Evolutionary conservation across 2,888 invertebrate genomes (phyloP), one percentile per base, ranked within the genome.

Genomic region (Disparrhopalites patrizii): DNA sequence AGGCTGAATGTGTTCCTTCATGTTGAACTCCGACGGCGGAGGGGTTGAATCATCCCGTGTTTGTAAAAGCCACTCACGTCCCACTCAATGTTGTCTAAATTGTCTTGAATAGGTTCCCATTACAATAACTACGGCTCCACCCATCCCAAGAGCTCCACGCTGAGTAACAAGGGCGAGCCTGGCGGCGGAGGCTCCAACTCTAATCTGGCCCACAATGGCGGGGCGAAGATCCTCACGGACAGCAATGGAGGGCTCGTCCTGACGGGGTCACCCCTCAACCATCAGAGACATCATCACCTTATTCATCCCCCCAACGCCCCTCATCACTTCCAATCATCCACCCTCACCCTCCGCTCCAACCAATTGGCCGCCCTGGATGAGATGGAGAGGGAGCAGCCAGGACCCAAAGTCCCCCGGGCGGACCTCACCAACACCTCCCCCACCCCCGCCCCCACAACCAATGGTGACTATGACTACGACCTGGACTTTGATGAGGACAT

Each of bases 51-150:
- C n/a, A n/a, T n/a, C n/a, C n/a, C n/a, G n/a, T n/a, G n/a, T n/a
- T n/a, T n/a, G n/a, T n/a, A n/a, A 43, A 58, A 58, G 18, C 58
- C 47, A 40, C 43, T 62, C 52, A 62, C 62, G 62, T 62, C 3
- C 36, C 28, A 28, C 40, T 54, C 43, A 62, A 62, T 36, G 52
- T 28, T 62, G 33, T 51, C 36, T 50, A 36, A 62, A 62, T 62
- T 52, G 52, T 63, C 18, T n/a, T 63, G 47, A 63, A 63, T 51
- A 73, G 73, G 70, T 67, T 56, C 70, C 36, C 70, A 72, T 58
- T 70, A 69, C 67, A 72, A 70, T 56, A 72, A 70, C 61, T 73
- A 73, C 55, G 73, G 73, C 18, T 71, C 73, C 31, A 71, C 71
- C 3, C 68, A 68, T 33, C 66, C 66, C 10, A 70, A 70, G 54